Conservation (phyloP, 2,888 invertebrate species). For the Oeneis ivallda region DNA sequence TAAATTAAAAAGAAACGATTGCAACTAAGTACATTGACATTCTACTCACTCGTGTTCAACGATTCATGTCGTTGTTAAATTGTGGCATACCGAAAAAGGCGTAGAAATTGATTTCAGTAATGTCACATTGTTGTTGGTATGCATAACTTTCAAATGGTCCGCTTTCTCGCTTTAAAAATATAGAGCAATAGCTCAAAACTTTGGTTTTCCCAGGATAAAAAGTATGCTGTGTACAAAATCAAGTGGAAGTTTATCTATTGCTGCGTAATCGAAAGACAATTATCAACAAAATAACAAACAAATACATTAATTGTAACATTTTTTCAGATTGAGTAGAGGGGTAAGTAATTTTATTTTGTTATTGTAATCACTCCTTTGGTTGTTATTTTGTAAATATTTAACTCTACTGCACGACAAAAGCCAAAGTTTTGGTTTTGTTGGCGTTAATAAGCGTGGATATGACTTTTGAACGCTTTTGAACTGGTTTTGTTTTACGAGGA, state of each 20-base stretch:
- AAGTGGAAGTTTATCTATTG: too few species aligned
- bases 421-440: neutral
- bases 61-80: slow-evolving; percentile 4
- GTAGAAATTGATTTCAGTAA: slow-evolving; percentile 1
- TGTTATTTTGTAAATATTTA: neutral
- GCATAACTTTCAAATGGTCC: neutral
- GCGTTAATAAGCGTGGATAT: neutral
- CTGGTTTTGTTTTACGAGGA: slow-evolving; percentile 20
- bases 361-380: neutral
- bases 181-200: neutral
- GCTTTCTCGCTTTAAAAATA: slow-evolving; percentile 6
- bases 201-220: too few species aligned
- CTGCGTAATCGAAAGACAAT: too few species aligned
- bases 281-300: too few species aligned
- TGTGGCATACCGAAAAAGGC: slow-evolving; percentile 9
- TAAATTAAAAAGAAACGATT: neutral
- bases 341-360: too few species aligned
- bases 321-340: too few species aligned
- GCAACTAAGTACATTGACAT: neutral
- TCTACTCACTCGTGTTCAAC: neutral
- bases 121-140: neutral
- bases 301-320: too few species aligned
- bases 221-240: too few species aligned
- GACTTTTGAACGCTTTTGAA: neutral
- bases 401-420: too few species aligned